Evolutionary conservation across 2,888 invertebrate genomes (phyloP), one percentile per base, ranked within the genome.

Genomic region (Harpagoxenus sublaevis): DNA sequence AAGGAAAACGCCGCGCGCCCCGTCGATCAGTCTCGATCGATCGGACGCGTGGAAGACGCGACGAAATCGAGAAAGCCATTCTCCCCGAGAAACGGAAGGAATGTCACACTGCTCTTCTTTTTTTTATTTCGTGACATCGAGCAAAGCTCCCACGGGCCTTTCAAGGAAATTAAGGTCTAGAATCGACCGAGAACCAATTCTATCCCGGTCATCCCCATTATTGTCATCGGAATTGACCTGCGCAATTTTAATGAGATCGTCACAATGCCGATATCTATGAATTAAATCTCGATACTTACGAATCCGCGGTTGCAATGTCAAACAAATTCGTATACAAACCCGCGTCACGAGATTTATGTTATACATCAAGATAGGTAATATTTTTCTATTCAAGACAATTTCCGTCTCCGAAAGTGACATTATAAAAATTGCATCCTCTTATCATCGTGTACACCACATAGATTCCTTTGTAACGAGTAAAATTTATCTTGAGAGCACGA

Each of bases 1-100:
- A 86, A 89, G 86, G 86, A 77, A 89, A 88, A 70, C 87, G 85
- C 45, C 81, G 73, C 81, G 73, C 89, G 86, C 1, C 42, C 12
- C 15, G 74, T 86, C 53, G 78, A 77, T 77, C 65, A 42, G 10
- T 31, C 51, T 10, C 51, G 39, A 39, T 65, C 42, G 74, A 62
- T 62, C 28, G 68, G 15, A 35, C 79, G 35, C 48, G 31, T n/a
- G 70, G 51, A 62, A 42, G 75, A 35, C 15, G 35, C 28, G 51
- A 42, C 60, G 48, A 63, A 31, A 57, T 35, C 45, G 84, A 70
- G 79, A 84, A 84, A 84, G 79, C 79, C 45, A 53, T 48, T 53
- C 63, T 35, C 31, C 65, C 12, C 42, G 63, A 35, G 57, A 53
- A 79, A 51, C 51, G 57, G 62, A 62, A 84, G 51, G 35, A 84